Evolutionary conservation across 92 coral and sea anemone genomes (phyloP).

Genomic region (Epizoanthus scotinus): DNA sequence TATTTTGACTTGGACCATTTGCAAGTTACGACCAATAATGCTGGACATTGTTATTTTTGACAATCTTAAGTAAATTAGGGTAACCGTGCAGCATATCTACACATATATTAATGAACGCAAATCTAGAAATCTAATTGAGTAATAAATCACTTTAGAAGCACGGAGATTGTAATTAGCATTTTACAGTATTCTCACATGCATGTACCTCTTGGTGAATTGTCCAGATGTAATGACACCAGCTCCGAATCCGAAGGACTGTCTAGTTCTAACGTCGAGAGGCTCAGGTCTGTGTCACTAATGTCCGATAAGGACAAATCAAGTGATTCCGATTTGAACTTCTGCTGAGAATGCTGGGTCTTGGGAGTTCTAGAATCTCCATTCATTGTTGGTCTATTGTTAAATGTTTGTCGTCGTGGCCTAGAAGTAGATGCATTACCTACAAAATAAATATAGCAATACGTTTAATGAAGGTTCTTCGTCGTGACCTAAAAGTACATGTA

Average conservation of each 20-base stretch:
- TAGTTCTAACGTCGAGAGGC: constrained; percentile 60
- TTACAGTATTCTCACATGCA: neutral
- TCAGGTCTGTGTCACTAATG: constrained; percentile 60
- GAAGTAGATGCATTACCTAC: constrained; percentile 7
- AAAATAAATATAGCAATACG: neutral
- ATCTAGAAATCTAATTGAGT: too few relatives aligned
- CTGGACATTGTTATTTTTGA: too few relatives aligned
- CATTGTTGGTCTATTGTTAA: constrained; percentile 4
- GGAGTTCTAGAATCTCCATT: constrained; percentile 36
- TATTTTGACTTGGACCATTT: too few relatives aligned
- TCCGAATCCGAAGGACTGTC: constrained; percentile 74
- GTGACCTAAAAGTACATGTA: too few relatives aligned
- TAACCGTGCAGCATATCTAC: too few relatives aligned
- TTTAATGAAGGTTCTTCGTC: too few relatives aligned
- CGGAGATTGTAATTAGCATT: too few relatives aligned
- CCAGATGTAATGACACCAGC: constrained; percentile 53
- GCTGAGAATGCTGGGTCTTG: constrained; percentile 12
- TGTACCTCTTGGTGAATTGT: constrained; percentile 63
- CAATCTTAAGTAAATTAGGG: too few relatives aligned
- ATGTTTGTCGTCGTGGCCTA: neutral
- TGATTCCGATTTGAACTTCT: constrained; percentile 27
- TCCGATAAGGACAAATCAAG: constrained; percentile 56
- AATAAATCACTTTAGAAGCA: neutral
- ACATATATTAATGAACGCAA: too few relatives aligned
- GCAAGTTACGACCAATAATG: too few relatives aligned